Percentiles rank a stretch among this genome's conserved stretches.
phyloP scores from a whole-genome alignment of 2,888 invertebrate genomes.

The Marasmarcha lunaedactyla region DNA sequence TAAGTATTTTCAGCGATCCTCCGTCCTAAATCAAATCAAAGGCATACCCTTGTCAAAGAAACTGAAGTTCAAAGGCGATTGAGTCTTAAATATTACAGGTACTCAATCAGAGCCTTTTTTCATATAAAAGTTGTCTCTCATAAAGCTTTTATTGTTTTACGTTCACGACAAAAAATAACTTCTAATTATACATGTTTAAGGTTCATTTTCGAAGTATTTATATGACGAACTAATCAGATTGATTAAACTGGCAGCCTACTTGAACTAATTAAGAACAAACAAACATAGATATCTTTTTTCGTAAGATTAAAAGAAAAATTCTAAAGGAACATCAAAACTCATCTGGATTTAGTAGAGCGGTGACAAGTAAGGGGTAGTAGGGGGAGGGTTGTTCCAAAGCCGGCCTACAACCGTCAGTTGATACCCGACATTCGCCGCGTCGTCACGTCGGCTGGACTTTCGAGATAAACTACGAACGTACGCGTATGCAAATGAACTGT shows the following conservation, averaged over 20 bases:
- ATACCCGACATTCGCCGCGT: too few relatives aligned
- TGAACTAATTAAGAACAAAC: too few relatives aligned
- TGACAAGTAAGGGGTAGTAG: conserved; percentile 39
- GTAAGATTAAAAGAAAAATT: too few relatives aligned
- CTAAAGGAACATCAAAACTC: too few relatives aligned
- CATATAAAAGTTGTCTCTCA: background rate
- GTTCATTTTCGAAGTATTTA: too few relatives aligned
- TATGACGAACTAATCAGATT: too few relatives aligned
- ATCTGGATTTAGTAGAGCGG: conserved; percentile 56
- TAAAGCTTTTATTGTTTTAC: too few relatives aligned
- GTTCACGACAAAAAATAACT: too few relatives aligned
- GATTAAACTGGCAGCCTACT: too few relatives aligned
- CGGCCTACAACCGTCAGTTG: conserved; percentile 48
- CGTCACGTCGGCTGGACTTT: conserved; percentile 35
- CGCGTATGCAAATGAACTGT: conserved; percentile 21
- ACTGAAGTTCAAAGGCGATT: conserved; percentile 5
- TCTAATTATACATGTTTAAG: too few relatives aligned
- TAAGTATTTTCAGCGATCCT: background rate
- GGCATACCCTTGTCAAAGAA: background rate
- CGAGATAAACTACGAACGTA: conserved; percentile 25
- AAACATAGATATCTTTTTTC: too few relatives aligned
- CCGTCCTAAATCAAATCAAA: background rate
- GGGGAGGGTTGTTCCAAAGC: conserved; percentile 40
- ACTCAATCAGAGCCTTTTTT: conserved; percentile 54
- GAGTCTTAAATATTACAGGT: conserved; percentile 38